phyloP scores from a whole-genome alignment of 2,113 vertebrate genomes.

The Herpetotheres cachinnans region DNA sequence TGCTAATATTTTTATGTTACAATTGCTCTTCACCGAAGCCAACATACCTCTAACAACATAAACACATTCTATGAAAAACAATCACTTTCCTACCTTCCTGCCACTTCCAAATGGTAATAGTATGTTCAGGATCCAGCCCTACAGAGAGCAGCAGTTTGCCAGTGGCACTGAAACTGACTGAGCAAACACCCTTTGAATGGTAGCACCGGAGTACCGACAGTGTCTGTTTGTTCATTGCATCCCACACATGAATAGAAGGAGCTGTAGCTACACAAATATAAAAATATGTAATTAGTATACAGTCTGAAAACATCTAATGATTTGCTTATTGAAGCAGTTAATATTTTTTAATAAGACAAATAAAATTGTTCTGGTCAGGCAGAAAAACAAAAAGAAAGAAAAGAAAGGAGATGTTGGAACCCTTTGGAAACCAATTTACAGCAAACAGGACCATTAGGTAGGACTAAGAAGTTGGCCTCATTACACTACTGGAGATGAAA shows the following conservation, averaged over 20 bases:
- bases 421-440: not conserved
- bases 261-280: conserved; percentile 81
- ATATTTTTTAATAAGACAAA: not conserved
- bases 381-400: not conserved
- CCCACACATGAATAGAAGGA: conserved; percentile 96
- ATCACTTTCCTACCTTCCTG: conserved; percentile 86
- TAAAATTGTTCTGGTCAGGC: not conserved
- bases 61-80: not conserved
- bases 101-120: conserved; percentile 96
- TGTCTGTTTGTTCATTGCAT: conserved; percentile 93
- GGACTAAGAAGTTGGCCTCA: not conserved
- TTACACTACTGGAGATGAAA: not conserved
- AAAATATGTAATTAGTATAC: not conserved
- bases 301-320: not conserved
- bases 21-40: not conserved
- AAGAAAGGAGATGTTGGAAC: not conserved
- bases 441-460: not conserved
- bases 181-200: conserved; percentile 91
- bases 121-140: conserved; percentile 92
- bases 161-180: conserved; percentile 97
- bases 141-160: conserved; percentile 93
- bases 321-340: not conserved
- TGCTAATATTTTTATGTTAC: not conserved
- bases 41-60: not conserved
- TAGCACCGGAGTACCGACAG: conserved; percentile 91